phyloP scores from a whole-genome alignment of 2,888 invertebrate species.

The Bhutanitis thaidina region DNA sequence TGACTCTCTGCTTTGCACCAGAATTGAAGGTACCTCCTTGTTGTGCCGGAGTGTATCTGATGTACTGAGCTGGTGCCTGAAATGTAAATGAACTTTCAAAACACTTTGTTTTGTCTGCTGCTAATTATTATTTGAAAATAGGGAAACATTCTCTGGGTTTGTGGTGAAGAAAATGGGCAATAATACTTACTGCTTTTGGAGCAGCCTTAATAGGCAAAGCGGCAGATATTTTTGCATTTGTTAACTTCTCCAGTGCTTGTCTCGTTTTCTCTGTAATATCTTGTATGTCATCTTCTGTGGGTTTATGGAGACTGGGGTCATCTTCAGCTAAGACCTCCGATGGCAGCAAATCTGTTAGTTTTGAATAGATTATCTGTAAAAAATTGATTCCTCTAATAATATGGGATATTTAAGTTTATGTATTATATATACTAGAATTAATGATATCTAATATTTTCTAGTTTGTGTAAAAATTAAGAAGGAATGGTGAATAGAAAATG shows the following conservation, averaged over 20 bases:
- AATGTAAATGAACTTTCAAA: slow-evolving; percentile 46
- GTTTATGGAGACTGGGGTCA: slow-evolving; percentile 94
- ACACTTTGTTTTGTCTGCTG: slow-evolving; percentile 27
- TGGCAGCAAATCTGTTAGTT: slow-evolving; percentile 94
- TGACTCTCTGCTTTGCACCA: slow-evolving; percentile 98
- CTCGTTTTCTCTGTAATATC: slow-evolving; percentile 95
- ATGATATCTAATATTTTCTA: too few species aligned
- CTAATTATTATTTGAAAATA: too few species aligned
- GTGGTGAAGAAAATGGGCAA: not conserved
- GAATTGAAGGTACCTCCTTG: slow-evolving; percentile 97
- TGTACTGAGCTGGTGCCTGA: slow-evolving; percentile 95
- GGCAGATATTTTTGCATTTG: slow-evolving; percentile 93
- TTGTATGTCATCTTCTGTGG: slow-evolving; percentile 90
- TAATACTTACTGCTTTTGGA: slow-evolving; percentile 85
- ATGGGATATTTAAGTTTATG: not conserved
- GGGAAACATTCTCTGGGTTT: too few species aligned
- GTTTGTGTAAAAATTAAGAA: too few species aligned
- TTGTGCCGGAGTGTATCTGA: slow-evolving; percentile 98
- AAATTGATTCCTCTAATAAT: not conserved
- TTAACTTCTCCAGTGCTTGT: slow-evolving; percentile 92
- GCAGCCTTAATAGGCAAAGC: slow-evolving; percentile 98
- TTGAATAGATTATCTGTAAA: slow-evolving; percentile 92
- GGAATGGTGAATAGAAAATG: too few species aligned
- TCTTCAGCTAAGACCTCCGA: slow-evolving; percentile 94
- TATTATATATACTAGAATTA: too few species aligned